These are phyloP conservation scores for Drosophila elegans DNA, from an alignment of 1,140 invertebrate species.

Conservation along the genomic window DNA sequence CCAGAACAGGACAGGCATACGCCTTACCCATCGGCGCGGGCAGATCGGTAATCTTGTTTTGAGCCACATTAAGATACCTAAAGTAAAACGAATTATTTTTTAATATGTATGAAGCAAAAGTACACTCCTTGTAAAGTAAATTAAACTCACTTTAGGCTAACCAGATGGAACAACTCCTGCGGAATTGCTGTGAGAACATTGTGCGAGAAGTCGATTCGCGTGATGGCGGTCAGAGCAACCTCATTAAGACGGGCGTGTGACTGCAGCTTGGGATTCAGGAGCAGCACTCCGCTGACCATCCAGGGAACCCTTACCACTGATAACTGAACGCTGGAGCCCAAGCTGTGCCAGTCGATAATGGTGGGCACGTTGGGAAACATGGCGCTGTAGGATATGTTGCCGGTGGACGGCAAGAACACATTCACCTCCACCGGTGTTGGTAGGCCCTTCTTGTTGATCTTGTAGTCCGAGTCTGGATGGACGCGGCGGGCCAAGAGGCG, in stretches of 20 bases:
- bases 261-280: slow-evolving; percentile 93
- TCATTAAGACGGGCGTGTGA: slow-evolving; percentile 89
- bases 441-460: slow-evolving; percentile 94
- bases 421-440: slow-evolving; percentile 87
- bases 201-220: slow-evolving; percentile 96
- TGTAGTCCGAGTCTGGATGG: slow-evolving; percentile 93
- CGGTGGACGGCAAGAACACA: slow-evolving; percentile 86
- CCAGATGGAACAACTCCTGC: slow-evolving; percentile 92
- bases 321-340: slow-evolving; percentile 88
- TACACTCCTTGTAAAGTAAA: not conserved
- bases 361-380: slow-evolving; percentile 94
- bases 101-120: not conserved
- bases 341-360: slow-evolving; percentile 97
- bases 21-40: slow-evolving; percentile 44
- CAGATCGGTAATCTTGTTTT: slow-evolving; percentile 92
- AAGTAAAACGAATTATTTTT: not conserved
- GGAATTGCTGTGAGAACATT: slow-evolving; percentile 94
- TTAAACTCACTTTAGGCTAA: slow-evolving; percentile 86
- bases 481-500: slow-evolving; percentile 86
- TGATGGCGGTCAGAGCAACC: slow-evolving; percentile 94
- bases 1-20: slow-evolving; percentile 91
- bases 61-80: slow-evolving; percentile 93
- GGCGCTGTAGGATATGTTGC: slow-evolving; percentile 90
- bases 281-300: slow-evolving; percentile 93
- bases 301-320: slow-evolving; percentile 91